Conservation (phyloP, 2,113 vertebrate genomes). For the Cyrtonyx montezumae region DNA sequence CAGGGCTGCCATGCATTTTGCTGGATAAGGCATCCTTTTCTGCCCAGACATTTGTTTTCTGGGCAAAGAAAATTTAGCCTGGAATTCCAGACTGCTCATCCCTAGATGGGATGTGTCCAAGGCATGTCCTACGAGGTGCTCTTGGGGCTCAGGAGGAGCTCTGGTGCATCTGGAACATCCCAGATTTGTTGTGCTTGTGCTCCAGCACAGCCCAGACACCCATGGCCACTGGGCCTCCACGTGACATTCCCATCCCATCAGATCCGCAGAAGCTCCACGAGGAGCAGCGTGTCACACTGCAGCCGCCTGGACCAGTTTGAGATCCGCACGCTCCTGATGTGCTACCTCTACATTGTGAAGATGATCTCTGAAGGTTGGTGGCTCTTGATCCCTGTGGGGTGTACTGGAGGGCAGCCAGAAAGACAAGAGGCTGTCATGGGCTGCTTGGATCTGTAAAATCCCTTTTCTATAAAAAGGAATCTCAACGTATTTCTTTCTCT, state of each 20-base stretch:
- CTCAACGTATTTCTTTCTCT: neutral
- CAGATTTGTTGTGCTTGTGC: neutral
- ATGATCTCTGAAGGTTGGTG: constrained; percentile 93
- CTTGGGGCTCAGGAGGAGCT: neutral
- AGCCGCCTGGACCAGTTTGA: constrained; percentile 90
- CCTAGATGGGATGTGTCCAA: neutral
- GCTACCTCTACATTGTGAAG: constrained; percentile 90
- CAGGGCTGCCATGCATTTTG: neutral
- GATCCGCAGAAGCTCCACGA: constrained; percentile 83
- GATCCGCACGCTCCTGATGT: constrained; percentile 90
- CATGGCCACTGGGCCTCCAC: rapidly evolving
- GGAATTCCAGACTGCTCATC: neutral
- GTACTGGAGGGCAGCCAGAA: neutral
- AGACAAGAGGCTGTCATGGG: neutral
- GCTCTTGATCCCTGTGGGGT: neutral
- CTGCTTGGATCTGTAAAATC: neutral
- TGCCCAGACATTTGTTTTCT: neutral
- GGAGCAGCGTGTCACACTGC: constrained; percentile 82
- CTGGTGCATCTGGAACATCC: neutral
- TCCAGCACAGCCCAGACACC: neutral
- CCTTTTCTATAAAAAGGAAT: neutral
- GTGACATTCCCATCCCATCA: neutral
- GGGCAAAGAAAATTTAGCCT: neutral
- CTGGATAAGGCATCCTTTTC: neutral
- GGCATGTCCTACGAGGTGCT: neutral